phyloP scores from a whole-genome alignment of 1,140 invertebrate species.

The Chironomus tepperi region DNA sequence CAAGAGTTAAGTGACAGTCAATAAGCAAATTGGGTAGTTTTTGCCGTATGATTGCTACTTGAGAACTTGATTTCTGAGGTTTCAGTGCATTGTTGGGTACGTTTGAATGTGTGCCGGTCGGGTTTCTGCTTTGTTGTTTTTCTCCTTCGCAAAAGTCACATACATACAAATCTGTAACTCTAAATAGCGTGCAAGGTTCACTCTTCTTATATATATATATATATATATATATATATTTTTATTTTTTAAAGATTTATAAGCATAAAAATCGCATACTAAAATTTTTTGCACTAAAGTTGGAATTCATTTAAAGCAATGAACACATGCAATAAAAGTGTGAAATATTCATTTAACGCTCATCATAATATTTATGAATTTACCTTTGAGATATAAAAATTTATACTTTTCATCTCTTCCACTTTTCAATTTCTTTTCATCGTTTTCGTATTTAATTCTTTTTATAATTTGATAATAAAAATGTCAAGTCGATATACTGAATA shows the following conservation, averaged over 20 bases:
- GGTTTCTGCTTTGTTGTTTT: too few relatives aligned
- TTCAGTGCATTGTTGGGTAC: too few relatives aligned
- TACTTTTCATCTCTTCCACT: background rate
- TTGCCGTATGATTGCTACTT: too few relatives aligned
- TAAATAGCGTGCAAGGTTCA: too few relatives aligned
- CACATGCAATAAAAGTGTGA: constrained; percentile 23
- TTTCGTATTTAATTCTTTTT: background rate
- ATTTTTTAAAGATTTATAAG: constrained; percentile 13
- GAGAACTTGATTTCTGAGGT: too few relatives aligned
- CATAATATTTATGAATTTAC: constrained; percentile 23
- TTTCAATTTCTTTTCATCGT: background rate
- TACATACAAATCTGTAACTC: too few relatives aligned
- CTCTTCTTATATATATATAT: too few relatives aligned
- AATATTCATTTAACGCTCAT: constrained; percentile 22
- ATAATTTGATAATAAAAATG: constrained; percentile 24
- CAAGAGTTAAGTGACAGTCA: too few relatives aligned
- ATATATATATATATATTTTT: too few relatives aligned
- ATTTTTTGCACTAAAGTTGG: background rate
- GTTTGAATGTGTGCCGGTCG: too few relatives aligned
- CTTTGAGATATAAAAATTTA: constrained; percentile 18
- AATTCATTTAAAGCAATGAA: background rate
- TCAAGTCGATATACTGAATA: constrained; percentile 3
- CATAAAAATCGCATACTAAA: constrained; percentile 8
- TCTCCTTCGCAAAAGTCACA: too few relatives aligned
- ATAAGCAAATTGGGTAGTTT: too few relatives aligned